Conservation (phyloP, 2,888 invertebrate species). For the Protodeltote pygarga region DNA sequence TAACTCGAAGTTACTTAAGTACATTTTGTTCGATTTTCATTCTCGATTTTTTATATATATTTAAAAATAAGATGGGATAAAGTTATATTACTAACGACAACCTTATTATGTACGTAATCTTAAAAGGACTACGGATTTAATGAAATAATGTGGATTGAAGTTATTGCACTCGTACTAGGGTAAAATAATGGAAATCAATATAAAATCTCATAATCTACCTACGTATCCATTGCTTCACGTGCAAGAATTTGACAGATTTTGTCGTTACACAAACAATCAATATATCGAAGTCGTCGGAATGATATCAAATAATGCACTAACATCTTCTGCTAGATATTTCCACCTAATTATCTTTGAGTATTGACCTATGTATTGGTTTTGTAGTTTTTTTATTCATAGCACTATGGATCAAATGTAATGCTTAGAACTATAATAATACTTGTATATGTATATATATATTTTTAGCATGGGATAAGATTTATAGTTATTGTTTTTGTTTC, state of each 20-base stretch:
- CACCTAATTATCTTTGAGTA: too few species aligned
- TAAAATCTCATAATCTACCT: conserved; percentile 32
- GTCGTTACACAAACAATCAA: conserved; percentile 16
- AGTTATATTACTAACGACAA: conserved; percentile 80
- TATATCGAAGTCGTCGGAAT: conserved; percentile 35
- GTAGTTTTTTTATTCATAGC: conserved; percentile 13
- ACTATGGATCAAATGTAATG: conserved; percentile 12
- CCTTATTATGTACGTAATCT: conserved; percentile 74
- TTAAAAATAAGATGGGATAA: conserved; percentile 77
- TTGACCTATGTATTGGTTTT: too few species aligned
- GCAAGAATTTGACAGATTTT: conserved; percentile 25
- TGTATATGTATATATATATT: conserved; percentile 6
- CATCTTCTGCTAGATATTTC: too few species aligned
- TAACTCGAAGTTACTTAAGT: conserved; percentile 85
- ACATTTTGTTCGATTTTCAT: conserved; percentile 84
- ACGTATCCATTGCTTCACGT: conserved; percentile 34
- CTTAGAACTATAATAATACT: background rate
- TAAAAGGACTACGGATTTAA: conserved; percentile 66
- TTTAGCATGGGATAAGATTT: conserved; percentile 8
- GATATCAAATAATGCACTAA: conserved; percentile 5
- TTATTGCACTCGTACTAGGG: conserved; percentile 66
- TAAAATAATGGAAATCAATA: conserved; percentile 52
- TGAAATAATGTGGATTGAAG: conserved; percentile 56
- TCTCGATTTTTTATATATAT: conserved; percentile 69
- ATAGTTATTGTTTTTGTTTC: conserved; percentile 18